Conservation (phyloP, 2,113 vertebrate species). For the Panthera leo region DNA sequence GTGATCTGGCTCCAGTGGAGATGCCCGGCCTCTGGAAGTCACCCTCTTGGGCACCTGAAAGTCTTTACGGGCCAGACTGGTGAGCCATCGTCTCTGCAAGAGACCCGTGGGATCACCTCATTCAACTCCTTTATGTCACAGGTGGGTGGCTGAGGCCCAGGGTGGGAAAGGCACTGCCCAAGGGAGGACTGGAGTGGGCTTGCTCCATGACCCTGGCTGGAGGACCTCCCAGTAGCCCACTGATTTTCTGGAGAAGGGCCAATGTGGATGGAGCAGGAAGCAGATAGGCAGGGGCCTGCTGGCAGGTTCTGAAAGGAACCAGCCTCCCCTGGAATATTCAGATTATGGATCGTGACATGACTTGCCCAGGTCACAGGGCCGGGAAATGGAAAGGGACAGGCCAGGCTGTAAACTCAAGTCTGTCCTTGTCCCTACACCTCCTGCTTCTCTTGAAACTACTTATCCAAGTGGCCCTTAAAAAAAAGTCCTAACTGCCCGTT, state of each 20-base stretch:
- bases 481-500: background rate
- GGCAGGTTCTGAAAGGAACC: background rate
- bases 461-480: background rate
- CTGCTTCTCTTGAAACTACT: background rate
- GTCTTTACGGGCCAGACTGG: background rate
- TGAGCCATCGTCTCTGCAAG: background rate
- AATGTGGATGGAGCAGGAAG: too few species aligned
- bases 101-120: background rate
- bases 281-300: too few species aligned
- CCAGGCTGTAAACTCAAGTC: background rate
- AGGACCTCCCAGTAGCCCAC: background rate
- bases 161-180: background rate
- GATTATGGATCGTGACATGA: accelerated
- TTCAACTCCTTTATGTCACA: background rate
- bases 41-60: background rate
- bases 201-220: too few species aligned
- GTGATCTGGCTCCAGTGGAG: background rate
- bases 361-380: background rate
- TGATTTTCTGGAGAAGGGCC: background rate
- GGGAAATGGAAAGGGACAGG: background rate
- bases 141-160: background rate
- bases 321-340: background rate
- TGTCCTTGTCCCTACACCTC: background rate
- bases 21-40: background rate
- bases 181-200: too few species aligned